phyloP scores from a whole-genome alignment of 2,888 invertebrate genomes.

The Chloroclystis v-ata region DNA sequence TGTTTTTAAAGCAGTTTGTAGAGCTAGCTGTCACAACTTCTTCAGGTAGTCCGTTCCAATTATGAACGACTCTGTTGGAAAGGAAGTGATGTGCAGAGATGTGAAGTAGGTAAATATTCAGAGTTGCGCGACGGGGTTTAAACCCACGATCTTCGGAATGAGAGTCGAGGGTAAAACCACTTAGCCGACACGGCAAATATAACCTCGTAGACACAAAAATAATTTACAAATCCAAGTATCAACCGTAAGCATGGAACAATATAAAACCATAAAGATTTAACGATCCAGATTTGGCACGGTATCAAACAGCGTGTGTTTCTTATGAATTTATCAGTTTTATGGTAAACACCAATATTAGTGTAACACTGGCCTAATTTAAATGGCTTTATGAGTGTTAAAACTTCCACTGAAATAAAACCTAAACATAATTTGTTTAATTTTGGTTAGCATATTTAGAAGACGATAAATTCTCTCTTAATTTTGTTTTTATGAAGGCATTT shows the following conservation, averaged over 20 bases:
- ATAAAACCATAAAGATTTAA: slow-evolving; percentile 21
- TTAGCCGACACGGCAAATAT: not conserved
- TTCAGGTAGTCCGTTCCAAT: too few relatives aligned
- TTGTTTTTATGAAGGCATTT: too few relatives aligned
- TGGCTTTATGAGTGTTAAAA: slow-evolving; percentile 1
- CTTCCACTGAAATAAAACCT: not conserved
- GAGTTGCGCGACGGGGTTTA: too few relatives aligned
- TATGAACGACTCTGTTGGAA: too few relatives aligned
- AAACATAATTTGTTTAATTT: too few relatives aligned
- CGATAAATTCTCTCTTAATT: too few relatives aligned
- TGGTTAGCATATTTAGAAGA: too few relatives aligned
- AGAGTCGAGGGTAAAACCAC: not conserved
- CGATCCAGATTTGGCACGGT: slow-evolving; percentile 32
- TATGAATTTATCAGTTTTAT: slow-evolving; percentile 29
- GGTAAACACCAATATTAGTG: slow-evolving; percentile 20
- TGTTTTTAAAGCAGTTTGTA: too few relatives aligned
- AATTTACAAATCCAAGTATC: slow-evolving; percentile 2
- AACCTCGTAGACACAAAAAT: not conserved
- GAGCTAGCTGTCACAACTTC: too few relatives aligned
- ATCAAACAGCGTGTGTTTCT: slow-evolving; percentile 32
- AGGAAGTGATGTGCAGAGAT: too few relatives aligned
- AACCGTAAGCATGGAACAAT: slow-evolving; percentile 20
- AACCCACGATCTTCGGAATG: not conserved
- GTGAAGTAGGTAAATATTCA: too few relatives aligned
- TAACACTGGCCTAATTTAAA: slow-evolving; percentile 17